Evolutionary conservation across 2,888 invertebrate species (phyloP).

Genomic region (Stenichneumon culpator): DNA sequence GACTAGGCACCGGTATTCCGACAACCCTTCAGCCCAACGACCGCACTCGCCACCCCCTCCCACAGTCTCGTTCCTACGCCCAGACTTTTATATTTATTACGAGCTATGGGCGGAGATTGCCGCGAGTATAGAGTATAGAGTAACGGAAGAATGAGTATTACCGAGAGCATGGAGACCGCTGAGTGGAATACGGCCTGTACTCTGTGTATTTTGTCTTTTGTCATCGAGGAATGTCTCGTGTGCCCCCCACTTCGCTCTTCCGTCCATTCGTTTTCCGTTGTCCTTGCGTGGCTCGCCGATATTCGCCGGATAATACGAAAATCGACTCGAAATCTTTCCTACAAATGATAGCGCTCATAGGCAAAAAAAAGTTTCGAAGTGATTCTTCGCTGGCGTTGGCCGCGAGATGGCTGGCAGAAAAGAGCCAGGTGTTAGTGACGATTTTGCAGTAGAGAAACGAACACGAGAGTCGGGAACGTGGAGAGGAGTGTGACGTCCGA

Average conservation of each 20-base stretch:
- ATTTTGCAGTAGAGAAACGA: constrained; percentile 76
- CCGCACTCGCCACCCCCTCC: constrained; percentile 46
- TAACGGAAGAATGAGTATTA: constrained; percentile 52
- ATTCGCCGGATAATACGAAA: constrained; percentile 11
- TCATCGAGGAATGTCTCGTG: constrained; percentile 74
- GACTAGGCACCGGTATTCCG: constrained; percentile 63
- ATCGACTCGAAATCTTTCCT: constrained; percentile 34
- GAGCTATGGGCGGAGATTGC: constrained; percentile 79
- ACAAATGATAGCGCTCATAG: constrained; percentile 47
- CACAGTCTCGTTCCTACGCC: constrained; percentile 28
- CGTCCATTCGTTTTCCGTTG: constrained; percentile 26
- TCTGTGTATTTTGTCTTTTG: constrained; percentile 76
- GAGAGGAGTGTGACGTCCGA: constrained; percentile 70
- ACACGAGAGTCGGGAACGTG: not conserved
- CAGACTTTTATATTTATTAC: constrained; percentile 84
- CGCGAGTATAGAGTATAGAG: constrained; percentile 66
- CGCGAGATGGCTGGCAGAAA: constrained; percentile 24
- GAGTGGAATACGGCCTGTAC: constrained; percentile 48
- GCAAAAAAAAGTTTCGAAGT: constrained; percentile 11
- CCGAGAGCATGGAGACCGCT: constrained; percentile 41
- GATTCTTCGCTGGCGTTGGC: not conserved
- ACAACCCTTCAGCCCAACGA: constrained; percentile 20
- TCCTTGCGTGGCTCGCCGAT: constrained; percentile 7
- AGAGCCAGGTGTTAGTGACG: constrained; percentile 75
- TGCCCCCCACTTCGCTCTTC: constrained; percentile 32